Evolutionary conservation across 2,888 invertebrate genomes (phyloP).

Genomic region (Quadroppia sp.): DNA sequence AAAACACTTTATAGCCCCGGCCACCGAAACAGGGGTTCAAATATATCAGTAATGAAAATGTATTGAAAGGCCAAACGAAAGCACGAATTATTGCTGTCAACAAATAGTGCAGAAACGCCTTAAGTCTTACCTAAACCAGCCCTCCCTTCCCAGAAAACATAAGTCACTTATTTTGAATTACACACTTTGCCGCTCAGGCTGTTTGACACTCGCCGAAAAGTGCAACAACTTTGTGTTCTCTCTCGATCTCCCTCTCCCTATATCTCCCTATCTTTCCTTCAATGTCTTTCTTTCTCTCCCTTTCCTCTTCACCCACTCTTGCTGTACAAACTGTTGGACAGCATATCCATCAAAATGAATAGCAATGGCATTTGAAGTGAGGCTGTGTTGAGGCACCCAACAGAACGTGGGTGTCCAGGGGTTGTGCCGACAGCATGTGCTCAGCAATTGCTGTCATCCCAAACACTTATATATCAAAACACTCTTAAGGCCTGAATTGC

Average conservation of each 20-base stretch:
- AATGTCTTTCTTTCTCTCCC: neutral
- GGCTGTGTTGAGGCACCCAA: slow-evolving; percentile 25
- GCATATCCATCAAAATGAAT: neutral
- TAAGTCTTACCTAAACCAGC: slow-evolving; percentile 31
- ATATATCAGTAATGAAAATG: neutral
- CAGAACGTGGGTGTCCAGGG: slow-evolving; percentile 25
- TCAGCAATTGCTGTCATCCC: slow-evolving; percentile 5
- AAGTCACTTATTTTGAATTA: slow-evolving; percentile 35
- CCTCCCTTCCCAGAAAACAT: slow-evolving; percentile 37
- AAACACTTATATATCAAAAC: slow-evolving; percentile 19
- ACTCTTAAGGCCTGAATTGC: slow-evolving; percentile 20
- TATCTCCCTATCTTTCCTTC: neutral
- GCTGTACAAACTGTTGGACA: slow-evolving; percentile 26
- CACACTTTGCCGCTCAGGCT: slow-evolving; percentile 36
- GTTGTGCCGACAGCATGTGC: neutral
- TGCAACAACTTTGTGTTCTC: neutral
- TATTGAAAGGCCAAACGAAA: slow-evolving; percentile 14
- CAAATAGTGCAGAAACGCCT: slow-evolving; percentile 37
- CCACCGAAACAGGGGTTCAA: neutral
- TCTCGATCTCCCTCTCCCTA: slow-evolving; percentile 14
- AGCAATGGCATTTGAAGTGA: neutral
- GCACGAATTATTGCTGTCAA: slow-evolving; percentile 33
- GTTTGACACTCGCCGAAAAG: slow-evolving; percentile 16
- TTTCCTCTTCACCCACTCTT: neutral
- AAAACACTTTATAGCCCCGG: slow-evolving; percentile 2